Base-by-base conservation (phyloP, 1,140 invertebrate genomes). In the Homarus americanus region DNA sequence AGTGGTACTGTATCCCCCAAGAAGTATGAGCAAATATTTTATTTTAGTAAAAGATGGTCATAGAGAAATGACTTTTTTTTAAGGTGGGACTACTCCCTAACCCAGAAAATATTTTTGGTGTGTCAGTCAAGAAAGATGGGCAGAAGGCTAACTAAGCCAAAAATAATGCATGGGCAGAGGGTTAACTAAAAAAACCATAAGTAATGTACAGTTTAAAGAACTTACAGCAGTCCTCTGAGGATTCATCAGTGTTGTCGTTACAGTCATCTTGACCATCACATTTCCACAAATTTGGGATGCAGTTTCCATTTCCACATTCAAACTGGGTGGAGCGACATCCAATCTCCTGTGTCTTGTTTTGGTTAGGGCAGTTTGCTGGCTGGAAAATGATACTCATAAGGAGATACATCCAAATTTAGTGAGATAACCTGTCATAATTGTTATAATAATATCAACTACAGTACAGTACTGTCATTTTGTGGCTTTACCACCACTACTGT, bases 201-300 rank as follows among this genome's bases (percentile, higher is more conserved):
- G 1, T 66, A 2, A 58, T 32, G 34, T 12, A 83, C 44, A 58
- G n/a, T 1, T 17, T 36, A 1, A 41, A 24, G 0, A 41, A 84
- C 87, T 49, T 38, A 89, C 93, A 82, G 93, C 95, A 95, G 73
- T 94, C 93, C 10, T 89, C 91, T 93, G n/a, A 17, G 28, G 93
- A 91, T 79, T 98, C 98, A 93, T 99, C 98, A 24, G 96, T 96
- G 87, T 96, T 96, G 93, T 99, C 98, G 93, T 96, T 96, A 93
- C 98, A 99, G 94, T 99, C 98, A 86, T 96, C 95, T 63, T 96
- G 94, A 1, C 97, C 97, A 94, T 99, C 97, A 93, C 98, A 99
- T 0, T 97, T 95, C 97, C 97, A 98, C 75, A 95, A 94, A 7
- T 94, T 94, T 91, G 96, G 94, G 58, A 97, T 95, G 93, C 97